Conservation (phyloP, 2,113 vertebrate species). For the Antidorcas marsupialis region DNA sequence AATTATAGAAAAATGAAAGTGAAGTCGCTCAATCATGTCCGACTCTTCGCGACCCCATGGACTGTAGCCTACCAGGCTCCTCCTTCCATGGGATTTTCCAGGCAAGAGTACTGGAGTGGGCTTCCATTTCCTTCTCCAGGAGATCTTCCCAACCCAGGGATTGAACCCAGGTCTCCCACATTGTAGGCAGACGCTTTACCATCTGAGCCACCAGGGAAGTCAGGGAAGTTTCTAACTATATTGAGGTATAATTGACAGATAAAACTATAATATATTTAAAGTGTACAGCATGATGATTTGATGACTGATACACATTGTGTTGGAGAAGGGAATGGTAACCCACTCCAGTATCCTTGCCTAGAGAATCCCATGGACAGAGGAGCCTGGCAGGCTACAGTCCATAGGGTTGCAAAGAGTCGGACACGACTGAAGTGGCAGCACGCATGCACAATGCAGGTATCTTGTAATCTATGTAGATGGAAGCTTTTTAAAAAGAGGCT, state of each 20-base stretch:
- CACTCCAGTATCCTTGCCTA: background rate
- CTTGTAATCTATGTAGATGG: too few relatives aligned
- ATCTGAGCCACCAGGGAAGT: background rate
- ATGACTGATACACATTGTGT: background rate
- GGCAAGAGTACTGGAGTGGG: background rate
- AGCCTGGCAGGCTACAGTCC: background rate
- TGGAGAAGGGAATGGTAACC: background rate
- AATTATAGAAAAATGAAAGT: background rate
- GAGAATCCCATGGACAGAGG: background rate
- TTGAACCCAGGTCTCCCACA: background rate
- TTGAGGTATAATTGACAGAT: background rate
- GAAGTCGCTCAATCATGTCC: background rate
- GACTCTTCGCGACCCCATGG: background rate
- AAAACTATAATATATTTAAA: background rate
- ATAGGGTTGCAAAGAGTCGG: fast-evolving
- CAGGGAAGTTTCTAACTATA: background rate
- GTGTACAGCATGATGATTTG: background rate
- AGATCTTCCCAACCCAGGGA: background rate
- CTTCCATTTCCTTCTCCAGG: background rate
- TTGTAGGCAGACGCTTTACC: background rate
- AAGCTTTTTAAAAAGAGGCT: too few relatives aligned
- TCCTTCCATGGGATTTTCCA: background rate
- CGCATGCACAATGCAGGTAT: too few relatives aligned
- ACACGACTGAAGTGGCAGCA: background rate
- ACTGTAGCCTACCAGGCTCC: background rate